phyloP scores from a whole-genome alignment of 2,888 invertebrate genomes.

The Oligia latruncula region DNA sequence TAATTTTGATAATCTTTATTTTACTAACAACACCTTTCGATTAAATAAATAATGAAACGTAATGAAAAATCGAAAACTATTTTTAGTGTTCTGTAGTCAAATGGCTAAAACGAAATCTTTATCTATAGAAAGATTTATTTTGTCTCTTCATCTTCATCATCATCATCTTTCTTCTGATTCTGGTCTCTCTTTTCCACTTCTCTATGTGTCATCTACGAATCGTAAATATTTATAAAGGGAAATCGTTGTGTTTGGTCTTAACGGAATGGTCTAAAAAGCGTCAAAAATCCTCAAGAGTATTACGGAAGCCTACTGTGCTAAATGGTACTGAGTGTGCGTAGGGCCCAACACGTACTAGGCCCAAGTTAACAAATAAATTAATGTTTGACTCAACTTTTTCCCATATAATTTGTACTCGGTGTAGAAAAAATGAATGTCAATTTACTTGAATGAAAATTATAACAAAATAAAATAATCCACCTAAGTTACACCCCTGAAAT shows the following conservation, averaged over 20 bases:
- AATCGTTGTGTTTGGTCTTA: too few species aligned
- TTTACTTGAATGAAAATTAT: not conserved
- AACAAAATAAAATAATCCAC: not conserved
- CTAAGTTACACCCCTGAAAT: constrained; percentile 14
- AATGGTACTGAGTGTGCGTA: not conserved
- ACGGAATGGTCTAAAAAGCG: not conserved
- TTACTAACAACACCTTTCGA: not conserved
- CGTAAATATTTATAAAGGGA: not conserved
- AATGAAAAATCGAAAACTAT: not conserved
- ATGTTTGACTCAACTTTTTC: not conserved
- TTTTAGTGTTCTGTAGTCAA: not conserved
- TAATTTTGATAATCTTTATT: not conserved
- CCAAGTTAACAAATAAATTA: not conserved
- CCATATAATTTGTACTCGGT: not conserved
- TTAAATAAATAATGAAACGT: not conserved
- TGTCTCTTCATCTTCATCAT: not conserved
- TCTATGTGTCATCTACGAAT: not conserved
- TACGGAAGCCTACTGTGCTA: not conserved
- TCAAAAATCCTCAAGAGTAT: not conserved
- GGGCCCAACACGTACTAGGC: not conserved
- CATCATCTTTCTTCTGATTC: not conserved
- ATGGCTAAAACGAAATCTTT: not conserved
- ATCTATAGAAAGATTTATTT: too few species aligned
- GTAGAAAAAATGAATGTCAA: not conserved
- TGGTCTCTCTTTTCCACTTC: not conserved